Base-by-base conservation (phyloP, 2,113 vertebrate species). In the Charina bottae region DNA sequence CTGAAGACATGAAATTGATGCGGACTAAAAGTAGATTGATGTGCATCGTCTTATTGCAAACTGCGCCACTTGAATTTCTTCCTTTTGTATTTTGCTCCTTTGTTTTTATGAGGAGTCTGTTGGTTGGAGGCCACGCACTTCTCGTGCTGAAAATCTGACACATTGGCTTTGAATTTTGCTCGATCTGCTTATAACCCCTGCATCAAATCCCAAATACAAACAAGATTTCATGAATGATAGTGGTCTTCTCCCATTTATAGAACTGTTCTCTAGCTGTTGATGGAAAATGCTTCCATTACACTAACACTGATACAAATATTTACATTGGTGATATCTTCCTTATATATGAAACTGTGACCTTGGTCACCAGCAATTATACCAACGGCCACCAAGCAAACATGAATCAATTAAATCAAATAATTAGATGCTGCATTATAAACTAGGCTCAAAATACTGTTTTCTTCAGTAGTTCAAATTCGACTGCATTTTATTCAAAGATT, bases 241-340 rank as follows among this genome's bases (percentile, higher is more conserved):
- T 28, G 83, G 11, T 11, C 0, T 15, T 95, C 95, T 95, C 85
- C 94, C 93, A 94, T 95, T 94, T 95, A 89, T 87, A 93, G 93
- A 6, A 0, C n/a, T 88, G 94, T 92, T 72, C 21, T 95, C 89
- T 59, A 53, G 60, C 89, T 88, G 90, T 90, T 86, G 6, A 89
- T 94, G 87, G 24, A 6, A 88, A 94, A 91, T 33, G 46, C 83
- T 84, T 93, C 46, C 60, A 6, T 89, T 46, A 84, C 58, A 53
- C 91, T 37, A 26, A 62, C 53, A n/a, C 49, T 90, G 92, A 68
- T 59, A n/a, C 89, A 94, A 96, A 95, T 96, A 92, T 95, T 95
- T 94, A 88, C 23, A 1, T 9, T 83, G 93, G 89, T 87, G 85
- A 93, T 90, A 92, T 93, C 84, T 37, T 56, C 37, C 33, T 90